phyloP scores from a whole-genome alignment of 92 coral and sea anemone species.

The Umimayanthus kanabou region DNA sequence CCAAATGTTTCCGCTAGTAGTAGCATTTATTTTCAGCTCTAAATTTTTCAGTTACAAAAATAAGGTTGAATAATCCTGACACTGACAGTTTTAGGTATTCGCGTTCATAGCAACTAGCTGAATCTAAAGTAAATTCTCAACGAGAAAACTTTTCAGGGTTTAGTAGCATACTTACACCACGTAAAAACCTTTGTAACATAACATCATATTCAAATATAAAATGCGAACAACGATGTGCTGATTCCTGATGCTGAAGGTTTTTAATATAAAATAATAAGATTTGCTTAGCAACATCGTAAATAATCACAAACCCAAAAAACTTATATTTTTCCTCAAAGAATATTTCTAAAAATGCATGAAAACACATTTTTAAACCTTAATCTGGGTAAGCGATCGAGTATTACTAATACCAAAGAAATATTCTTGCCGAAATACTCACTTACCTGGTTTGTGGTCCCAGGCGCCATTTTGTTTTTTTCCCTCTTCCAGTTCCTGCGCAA shows the following conservation, averaged over 20 bases:
- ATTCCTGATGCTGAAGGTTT: too few relatives aligned
- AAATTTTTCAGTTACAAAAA: too few relatives aligned
- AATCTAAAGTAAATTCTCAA: too few relatives aligned
- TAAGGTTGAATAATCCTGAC: too few relatives aligned
- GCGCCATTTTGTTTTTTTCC: constrained; percentile 84
- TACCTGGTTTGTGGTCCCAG: constrained; percentile 91
- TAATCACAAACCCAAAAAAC: neutral
- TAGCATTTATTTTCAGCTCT: too few relatives aligned
- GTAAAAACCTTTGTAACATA: neutral
- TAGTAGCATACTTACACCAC: neutral
- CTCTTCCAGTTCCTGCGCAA: constrained; percentile 22
- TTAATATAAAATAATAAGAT: too few relatives aligned
- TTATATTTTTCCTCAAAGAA: too few relatives aligned
- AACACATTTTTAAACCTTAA: neutral
- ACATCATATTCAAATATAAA: neutral
- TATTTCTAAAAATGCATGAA: neutral
- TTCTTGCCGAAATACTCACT: constrained; percentile 4
- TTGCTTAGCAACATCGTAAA: neutral
- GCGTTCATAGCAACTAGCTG: too few relatives aligned
- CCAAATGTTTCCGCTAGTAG: too few relatives aligned
- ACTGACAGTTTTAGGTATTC: too few relatives aligned
- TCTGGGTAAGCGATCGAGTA: neutral
- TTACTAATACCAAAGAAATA: neutral
- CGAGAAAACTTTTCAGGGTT: neutral
- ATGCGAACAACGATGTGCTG: neutral